Evolutionary conservation across 2,888 invertebrate genomes (phyloP), one percentile per base, ranked within the genome.

Genomic region (Heteropelma amictum): DNA sequence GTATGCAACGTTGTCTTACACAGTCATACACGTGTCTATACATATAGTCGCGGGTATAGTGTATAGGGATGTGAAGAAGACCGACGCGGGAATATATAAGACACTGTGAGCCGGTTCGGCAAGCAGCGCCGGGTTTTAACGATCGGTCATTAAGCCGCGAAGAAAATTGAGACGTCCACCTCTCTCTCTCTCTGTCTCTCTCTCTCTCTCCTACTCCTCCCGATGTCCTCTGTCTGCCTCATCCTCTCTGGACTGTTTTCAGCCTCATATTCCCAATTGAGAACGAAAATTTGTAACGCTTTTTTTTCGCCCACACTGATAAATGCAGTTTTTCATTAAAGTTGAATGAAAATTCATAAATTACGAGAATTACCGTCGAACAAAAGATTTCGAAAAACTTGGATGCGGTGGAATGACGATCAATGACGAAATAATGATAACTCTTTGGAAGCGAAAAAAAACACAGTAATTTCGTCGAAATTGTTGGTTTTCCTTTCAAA

Each of bases 141-240:
- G 86, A 87, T 85, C 84, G 86, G 86, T 86, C 86, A 86, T 86
- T 86, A 86, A 86, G 84, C 83, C 84, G 84, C 82, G 84, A 83
- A 85, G 86, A 86, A 86, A 86, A 86, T 87, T 87, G 87, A 86
- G 86, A 86, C 85, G 85, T 85, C 85, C 82, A 82, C 82, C 83
- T 82, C 82, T 82, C 67, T 75, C 49, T 65, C 54, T 40, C 40
- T 60, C 45, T 42, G 45, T 60, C 45, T 23, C 38, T 40, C n/a
- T 49, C 17, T 61, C n/a, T 68, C 42, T 56, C 58, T 40, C 38
- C 51, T 49, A 21, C 21, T 35, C 12, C n/a, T 42, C 26, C 12
- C 35, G 33, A 35, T 23, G 26, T 33, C 81, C 82, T 82, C 82
- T 81, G 77, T 77, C 42, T 53, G 23, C 26, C 64, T 63, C 54